These are phyloP conservation scores for Drosophila rhopaloa DNA, from an alignment of 1,140 invertebrate genomes.

Conservation along the genomic window DNA sequence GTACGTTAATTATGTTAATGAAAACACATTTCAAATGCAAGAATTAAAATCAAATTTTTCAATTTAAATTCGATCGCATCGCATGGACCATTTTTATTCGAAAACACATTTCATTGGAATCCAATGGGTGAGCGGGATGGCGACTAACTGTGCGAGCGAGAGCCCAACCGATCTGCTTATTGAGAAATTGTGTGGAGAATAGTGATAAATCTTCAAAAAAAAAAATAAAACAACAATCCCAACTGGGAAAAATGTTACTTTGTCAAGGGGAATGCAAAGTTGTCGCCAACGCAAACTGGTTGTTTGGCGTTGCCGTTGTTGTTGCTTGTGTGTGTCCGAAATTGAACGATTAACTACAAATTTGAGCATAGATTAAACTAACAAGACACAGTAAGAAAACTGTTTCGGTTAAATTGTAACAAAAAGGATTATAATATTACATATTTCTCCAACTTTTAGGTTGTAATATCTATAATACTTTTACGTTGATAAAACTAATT, in stretches of 20 bases:
- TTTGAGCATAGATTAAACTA: conserved; percentile 34
- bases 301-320: conserved; percentile 15
- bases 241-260: conserved; percentile 12
- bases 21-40: conserved; percentile 80
- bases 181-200: conserved; percentile 72
- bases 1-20: conserved; percentile 81
- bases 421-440: too few relatives aligned
- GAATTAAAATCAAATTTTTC: conserved; percentile 83
- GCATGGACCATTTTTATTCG: conserved; percentile 81
- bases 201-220: conserved; percentile 38
- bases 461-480: too few relatives aligned
- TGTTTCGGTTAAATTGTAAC: too few relatives aligned
- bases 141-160: conserved; percentile 13
- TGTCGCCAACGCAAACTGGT: conserved; percentile 60
- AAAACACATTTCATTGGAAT: conserved; percentile 83
- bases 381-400: conserved; percentile 40
- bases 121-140: conserved; percentile 14
- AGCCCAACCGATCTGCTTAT: conserved; percentile 53
- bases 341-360: conserved; percentile 68
- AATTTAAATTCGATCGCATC: conserved; percentile 84
- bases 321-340: conserved; percentile 44
- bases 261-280: conserved; percentile 43
- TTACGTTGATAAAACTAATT: too few relatives aligned
- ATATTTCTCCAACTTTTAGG: too few relatives aligned
- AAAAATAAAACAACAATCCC: not conserved